Percentiles rank a stretch among this genome's conserved stretches.
These are phyloP conservation scores for Drosophila parthenogenetica DNA, from an alignment of 2,888 invertebrate genomes.

Conservation along the genomic window DNA sequence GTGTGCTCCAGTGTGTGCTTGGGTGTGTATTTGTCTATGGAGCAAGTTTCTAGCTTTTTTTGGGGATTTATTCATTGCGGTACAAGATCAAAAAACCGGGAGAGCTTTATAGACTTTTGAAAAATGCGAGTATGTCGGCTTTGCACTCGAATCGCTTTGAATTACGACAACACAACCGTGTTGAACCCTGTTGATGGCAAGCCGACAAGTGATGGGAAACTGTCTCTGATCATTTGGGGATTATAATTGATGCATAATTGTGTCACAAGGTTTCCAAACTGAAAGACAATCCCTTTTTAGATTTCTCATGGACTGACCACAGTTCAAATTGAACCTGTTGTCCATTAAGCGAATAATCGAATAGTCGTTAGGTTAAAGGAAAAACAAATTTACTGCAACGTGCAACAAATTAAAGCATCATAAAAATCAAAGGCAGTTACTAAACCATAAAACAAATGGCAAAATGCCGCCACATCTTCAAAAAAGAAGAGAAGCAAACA, in stretches of 20 bases:
- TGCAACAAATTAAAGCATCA: constrained; percentile 80
- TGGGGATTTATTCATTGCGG: constrained; percentile 61
- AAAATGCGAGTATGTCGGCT: constrained; percentile 59
- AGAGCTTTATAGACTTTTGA: constrained; percentile 46
- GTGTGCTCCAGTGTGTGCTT: constrained; percentile 63
- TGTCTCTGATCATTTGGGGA: constrained; percentile 39
- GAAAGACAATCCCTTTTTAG: constrained; percentile 5
- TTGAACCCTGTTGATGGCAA: constrained; percentile 38
- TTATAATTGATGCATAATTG: constrained; percentile 55
- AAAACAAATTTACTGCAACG: constrained; percentile 64
- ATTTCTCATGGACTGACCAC: constrained; percentile 33
- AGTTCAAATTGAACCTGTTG: constrained; percentile 68
- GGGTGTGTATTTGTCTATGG: constrained; percentile 56
- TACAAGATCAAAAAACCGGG: constrained; percentile 62
- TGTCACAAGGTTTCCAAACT: constrained; percentile 32
- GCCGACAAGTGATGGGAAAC: constrained; percentile 75
- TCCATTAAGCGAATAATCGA: constrained; percentile 35
- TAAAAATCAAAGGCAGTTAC: constrained; percentile 66
- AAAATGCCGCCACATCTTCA: constrained; percentile 54
- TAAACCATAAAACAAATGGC: constrained; percentile 31
- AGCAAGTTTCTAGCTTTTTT: constrained; percentile 73
- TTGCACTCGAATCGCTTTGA: constrained; percentile 47
- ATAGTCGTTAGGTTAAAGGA: constrained; percentile 33
- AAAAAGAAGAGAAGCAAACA: constrained; percentile 47
- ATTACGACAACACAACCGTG: constrained; percentile 30